Percentiles rank a stretch among this genome's conserved stretches.
These are phyloP conservation scores for Orthochromis malagaraziensis DNA, from an alignment of 2,113 vertebrate genomes.

Conservation along the genomic window DNA sequence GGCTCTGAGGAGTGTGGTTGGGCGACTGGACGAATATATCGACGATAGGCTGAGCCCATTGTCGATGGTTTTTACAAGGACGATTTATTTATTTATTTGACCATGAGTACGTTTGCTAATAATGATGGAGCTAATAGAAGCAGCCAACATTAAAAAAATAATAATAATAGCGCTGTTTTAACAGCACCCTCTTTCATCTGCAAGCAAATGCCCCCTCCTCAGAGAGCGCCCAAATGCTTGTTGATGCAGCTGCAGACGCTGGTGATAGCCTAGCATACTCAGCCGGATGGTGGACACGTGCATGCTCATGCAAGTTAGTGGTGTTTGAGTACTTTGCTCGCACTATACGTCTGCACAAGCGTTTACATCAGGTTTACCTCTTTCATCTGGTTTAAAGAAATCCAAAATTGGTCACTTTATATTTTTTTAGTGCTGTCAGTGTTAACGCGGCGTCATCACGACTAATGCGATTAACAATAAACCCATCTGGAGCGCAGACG, in stretches of 20 bases:
- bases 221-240: not conserved
- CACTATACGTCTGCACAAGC: accelerated
- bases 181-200: not conserved
- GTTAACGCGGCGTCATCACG: accelerated
- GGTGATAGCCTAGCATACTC: not conserved
- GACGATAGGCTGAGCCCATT: not conserved
- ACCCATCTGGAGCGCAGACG: accelerated
- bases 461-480: not conserved
- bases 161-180: not conserved
- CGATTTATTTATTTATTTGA: not conserved
- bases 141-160: accelerated
- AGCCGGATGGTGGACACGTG: not conserved
- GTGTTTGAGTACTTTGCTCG: accelerated
- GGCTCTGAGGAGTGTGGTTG: not conserved
- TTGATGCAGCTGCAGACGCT: not conserved
- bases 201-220: not conserved
- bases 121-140: not conserved
- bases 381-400: accelerated
- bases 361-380: not conserved
- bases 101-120: not conserved
- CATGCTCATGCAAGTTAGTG: accelerated
- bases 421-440: not conserved
- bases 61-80: accelerated
- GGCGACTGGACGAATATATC: not conserved
- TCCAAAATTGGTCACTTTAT: not conserved